These are phyloP conservation scores for Callithrix jacchus DNA, from an alignment of 2,113 vertebrate genomes.

Conservation along the genomic window DNA sequence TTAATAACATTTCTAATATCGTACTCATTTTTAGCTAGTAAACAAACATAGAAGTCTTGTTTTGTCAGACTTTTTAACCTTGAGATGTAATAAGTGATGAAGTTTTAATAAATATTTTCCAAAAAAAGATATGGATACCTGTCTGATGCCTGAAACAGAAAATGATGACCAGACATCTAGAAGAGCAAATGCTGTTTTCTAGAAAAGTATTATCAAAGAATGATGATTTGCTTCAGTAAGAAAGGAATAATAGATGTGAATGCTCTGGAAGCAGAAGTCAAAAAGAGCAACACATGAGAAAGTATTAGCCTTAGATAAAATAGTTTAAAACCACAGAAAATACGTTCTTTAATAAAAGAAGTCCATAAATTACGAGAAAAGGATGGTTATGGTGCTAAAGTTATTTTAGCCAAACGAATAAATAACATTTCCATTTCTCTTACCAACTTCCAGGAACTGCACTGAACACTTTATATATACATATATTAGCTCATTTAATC, in stretches of 20 bases:
- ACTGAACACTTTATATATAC: neutral
- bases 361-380: neutral
- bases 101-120: conserved; percentile 57
- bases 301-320: neutral
- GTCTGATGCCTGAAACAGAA: conserved; percentile 44
- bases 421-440: neutral
- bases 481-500: neutral
- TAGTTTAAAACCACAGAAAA: neutral
- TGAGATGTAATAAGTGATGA: conserved; percentile 43
- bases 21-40: conserved; percentile 50
- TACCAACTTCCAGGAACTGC: neutral
- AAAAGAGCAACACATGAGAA: neutral
- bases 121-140: conserved; percentile 8
- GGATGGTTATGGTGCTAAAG: neutral
- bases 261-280: neutral
- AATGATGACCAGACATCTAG: conserved; percentile 44
- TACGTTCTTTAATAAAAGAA: neutral
- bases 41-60: conserved; percentile 58
- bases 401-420: neutral
- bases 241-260: conserved; percentile 19
- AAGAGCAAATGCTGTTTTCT: conserved; percentile 36
- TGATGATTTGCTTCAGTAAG: conserved; percentile 14
- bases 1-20: conserved; percentile 34
- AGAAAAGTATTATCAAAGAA: conserved; percentile 19
- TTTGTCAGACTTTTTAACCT: conserved; percentile 60